phyloP scores from a whole-genome alignment of 2,888 invertebrate species.

The Cephus pygmeus region DNA sequence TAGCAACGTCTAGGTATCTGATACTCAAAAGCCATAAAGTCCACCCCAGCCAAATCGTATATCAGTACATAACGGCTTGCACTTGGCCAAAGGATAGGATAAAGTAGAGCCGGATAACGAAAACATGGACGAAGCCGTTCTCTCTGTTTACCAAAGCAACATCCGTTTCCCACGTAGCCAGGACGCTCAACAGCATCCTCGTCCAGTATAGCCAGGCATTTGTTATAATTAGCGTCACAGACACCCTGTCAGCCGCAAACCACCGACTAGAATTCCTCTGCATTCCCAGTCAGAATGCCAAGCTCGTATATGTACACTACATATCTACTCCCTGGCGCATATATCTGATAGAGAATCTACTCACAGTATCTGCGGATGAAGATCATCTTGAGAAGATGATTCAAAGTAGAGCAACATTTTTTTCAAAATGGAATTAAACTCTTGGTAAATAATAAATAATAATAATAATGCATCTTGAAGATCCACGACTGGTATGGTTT shows the following conservation, averaged over 20 bases:
- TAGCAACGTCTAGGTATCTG: not conserved
- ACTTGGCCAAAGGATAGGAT: not conserved
- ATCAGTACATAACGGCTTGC: not conserved
- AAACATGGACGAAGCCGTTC: not conserved
- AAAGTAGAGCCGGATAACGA: not conserved
- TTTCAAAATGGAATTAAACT: not conserved
- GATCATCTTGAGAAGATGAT: not conserved
- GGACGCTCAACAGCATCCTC: not conserved
- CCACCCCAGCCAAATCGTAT: not conserved
- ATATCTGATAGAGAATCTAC: not conserved
- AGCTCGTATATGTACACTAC: not conserved
- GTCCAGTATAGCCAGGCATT: conserved; percentile 30
- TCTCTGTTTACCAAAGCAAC: not conserved
- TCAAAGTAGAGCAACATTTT: not conserved
- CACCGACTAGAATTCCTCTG: not conserved
- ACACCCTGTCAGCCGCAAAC: conserved; percentile 21
- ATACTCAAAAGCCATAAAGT: not conserved
- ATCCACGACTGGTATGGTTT: not conserved
- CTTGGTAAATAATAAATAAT: not conserved
- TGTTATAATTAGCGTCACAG: conserved; percentile 48
- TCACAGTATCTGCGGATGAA: not conserved
- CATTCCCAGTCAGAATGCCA: conserved; percentile 1
- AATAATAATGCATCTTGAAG: not conserved
- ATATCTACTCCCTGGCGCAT: not conserved
- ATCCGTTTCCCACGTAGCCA: not conserved